Evolutionary conservation across 1,140 invertebrate species (phyloP).

Genomic region (Phenacoccus solenopsis): DNA sequence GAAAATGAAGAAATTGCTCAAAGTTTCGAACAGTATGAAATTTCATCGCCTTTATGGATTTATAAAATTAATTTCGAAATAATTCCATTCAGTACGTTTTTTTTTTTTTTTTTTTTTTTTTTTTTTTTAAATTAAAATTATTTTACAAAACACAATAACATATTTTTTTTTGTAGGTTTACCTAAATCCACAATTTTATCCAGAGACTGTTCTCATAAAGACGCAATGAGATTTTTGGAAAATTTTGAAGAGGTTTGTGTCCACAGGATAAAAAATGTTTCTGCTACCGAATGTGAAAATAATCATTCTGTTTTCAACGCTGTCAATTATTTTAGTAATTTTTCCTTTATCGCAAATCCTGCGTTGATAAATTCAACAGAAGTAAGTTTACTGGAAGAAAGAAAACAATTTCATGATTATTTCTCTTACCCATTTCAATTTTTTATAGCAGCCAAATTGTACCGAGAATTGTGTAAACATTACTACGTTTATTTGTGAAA

Average conservation of each 20-base stretch:
- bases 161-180: not conserved
- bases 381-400: not conserved
- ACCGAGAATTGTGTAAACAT: not conserved
- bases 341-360: not conserved
- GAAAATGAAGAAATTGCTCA: not conserved
- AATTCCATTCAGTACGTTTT: not conserved
- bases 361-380: not conserved
- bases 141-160: too few relatives aligned
- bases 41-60: not conserved
- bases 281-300: not conserved
- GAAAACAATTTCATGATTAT: too few relatives aligned
- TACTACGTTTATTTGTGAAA: not conserved
- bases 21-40: not conserved
- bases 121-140: not conserved
- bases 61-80: not conserved
- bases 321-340: not conserved
- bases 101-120: too few relatives aligned
- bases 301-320: not conserved
- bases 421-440: not conserved
- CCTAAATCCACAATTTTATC: conserved; percentile 7
- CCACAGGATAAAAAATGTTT: not conserved
- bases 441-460: not conserved
- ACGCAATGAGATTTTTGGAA: conserved; percentile 16
- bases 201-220: conserved; percentile 9
- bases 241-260: conserved; percentile 8